These are phyloP conservation scores for Luidia sarsii DNA, from an alignment of 53 echinoderm and acorn worm genomes.

Conservation along the genomic window DNA sequence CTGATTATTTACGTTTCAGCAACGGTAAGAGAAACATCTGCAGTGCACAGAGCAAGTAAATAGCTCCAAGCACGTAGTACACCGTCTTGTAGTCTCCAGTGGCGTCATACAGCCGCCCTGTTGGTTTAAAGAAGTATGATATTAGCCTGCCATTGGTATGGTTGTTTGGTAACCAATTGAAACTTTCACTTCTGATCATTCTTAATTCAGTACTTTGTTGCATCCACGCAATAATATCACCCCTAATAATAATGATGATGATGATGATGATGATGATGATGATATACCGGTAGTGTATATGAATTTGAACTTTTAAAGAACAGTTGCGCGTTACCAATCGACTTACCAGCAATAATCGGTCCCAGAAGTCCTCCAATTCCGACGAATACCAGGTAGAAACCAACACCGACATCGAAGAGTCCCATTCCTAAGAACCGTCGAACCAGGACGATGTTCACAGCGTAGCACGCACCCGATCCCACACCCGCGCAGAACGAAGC, in stretches of 20 bases:
- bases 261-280: no score
- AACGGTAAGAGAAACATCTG: not conserved
- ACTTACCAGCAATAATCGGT: not conserved
- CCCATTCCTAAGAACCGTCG: not conserved
- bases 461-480: not conserved
- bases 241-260: no score
- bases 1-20: conserved; percentile 10
- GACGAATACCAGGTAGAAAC: not conserved
- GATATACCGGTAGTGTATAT: no score
- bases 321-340: no score
- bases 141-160: not conserved
- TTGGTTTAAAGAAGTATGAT: not conserved
- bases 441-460: not conserved
- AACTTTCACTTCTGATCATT: not conserved
- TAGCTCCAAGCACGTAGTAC: not conserved
- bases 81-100: not conserved
- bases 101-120: conserved; percentile 1
- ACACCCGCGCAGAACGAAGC: not conserved
- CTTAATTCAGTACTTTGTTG: not conserved
- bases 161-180: not conserved
- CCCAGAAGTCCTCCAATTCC: not conserved
- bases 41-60: not conserved
- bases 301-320: no score
- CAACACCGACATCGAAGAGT: not conserved
- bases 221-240: not conserved